Base-by-base conservation (phyloP, 2,888 invertebrate genomes). In the Syrphus vitripennis region DNA sequence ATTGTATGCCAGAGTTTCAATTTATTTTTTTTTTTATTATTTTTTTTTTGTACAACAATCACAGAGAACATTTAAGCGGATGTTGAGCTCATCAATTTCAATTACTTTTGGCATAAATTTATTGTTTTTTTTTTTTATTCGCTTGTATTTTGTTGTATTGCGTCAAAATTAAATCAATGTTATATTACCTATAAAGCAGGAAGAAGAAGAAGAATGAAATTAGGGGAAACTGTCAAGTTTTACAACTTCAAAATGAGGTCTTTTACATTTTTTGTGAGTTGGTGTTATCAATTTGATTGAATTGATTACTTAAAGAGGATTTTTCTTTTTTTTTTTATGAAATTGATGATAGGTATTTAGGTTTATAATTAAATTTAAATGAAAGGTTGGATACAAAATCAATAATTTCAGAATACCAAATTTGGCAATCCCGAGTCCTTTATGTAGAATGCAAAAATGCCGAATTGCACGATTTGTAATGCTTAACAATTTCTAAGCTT, bases 81-180 rank as follows among this genome's bases (percentile, higher is more conserved):
- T 42, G 59, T 59, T 77, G 45, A 53, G 77, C 71, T 77, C 71
- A 77, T 82, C 82, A 82, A 72, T 71, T 77, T 82, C 77, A 82
- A 82, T 82, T 82, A 82, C 40, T 67, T 82, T 77, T 61, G 65
- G 71, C 71, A 48, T 77, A 59, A 50, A 77, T 77, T 72, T 50
- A 31, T 74, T 26, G 53, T 37, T 57, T 55, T 70, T 26, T 0
- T 53, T 40, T 42, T 26, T n/a, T n/a, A n/a, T n/a, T n/a, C n/a
- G n/a, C n/a, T n/a, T n/a, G n/a, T n/a, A 26, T 40, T 40, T 9
- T 37, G 3, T 37, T 24, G 14, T 26, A 50, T 40, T 6, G 24
- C 4, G 40, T 61, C 61, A 61, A 61, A 61, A 61, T 61, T 40
- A 10, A 40, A 61, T 40, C 40, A 61, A 61, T 55, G 1, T 55